Conservation (phyloP, 2,113 vertebrate genomes). For the Xiphorhynchus elegans region DNA sequence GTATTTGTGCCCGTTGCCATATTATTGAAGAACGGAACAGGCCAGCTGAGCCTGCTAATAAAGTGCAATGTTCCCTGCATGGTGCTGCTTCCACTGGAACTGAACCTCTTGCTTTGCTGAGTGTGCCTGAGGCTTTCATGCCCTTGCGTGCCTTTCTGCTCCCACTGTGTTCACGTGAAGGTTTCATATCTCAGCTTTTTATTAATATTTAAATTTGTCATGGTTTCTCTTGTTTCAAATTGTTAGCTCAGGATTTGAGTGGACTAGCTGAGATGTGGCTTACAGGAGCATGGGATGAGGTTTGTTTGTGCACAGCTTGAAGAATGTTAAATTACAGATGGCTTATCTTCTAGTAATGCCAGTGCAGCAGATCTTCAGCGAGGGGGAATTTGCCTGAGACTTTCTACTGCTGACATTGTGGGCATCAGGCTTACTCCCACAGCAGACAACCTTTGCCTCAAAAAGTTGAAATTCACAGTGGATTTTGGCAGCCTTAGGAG, state of each 20-base stretch:
- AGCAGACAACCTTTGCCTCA: neutral
- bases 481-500: neutral
- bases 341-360: neutral
- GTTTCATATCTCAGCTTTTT: neutral
- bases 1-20: neutral
- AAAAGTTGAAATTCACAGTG: neutral
- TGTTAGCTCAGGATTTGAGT: neutral
- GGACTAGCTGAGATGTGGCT: neutral
- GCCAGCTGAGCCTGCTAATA: neutral
- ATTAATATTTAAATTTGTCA: neutral
- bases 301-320: neutral
- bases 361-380: neutral
- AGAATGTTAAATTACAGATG: neutral
- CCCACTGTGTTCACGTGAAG: neutral
- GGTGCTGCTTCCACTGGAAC: neutral
- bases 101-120: neutral
- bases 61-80: fast-evolving
- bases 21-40: neutral
- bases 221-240: neutral
- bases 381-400: neutral
- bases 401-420: neutral
- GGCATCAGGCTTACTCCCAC: neutral
- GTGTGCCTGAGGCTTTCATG: neutral
- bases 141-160: neutral
- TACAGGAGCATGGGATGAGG: fast-evolving